Evolutionary conservation across 1,140 invertebrate genomes (phyloP), one percentile per base, ranked within the genome.

Genomic region (Rhagoletis pomonella): DNA sequence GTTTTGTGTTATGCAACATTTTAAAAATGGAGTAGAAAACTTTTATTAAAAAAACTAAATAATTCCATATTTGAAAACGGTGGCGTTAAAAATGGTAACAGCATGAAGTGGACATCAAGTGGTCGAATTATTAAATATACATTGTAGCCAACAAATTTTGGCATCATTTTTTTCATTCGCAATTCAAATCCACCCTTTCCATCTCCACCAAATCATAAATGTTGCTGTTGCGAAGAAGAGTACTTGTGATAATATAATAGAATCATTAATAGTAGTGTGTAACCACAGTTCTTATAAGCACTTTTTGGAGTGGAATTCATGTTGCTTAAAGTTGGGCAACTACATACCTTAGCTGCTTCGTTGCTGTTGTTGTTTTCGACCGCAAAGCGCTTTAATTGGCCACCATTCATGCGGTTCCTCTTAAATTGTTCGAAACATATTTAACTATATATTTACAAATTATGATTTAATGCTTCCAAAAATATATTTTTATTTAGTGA

Each of bases 1-100:
- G 89, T 90, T 17, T 65, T 65, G 64, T 9, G 64, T 9, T 55
- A 55, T 55, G 50, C 50, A 6, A 55, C 50, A n/a, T n/a, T n/a
- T n/a, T n/a, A 55, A 55, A 55, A 55, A 55, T 6, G 9, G 0
- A 55, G 4, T 6, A 55, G 9, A 0, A 55, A 55, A 55, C 4
- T 55, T 4, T 55, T 55, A 9, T 4, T 55, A 6, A 55, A 55
- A 55, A 55, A 4, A 55, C 50, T 55, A 55, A 55, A 4, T 55
- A 55, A 55, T 55, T 55, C 4, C 50, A 55, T 9, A 55, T 9
- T 6, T 6, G 7, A 6, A 47, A 44, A 73, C 17, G 9, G 67
- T 5, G 44, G 14, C 67, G 67, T 17, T 73, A 42, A 73, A 47
- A 73, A 73, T 73, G 67, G 67, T 73, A 73, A 69, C 67, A 69